Conservation (phyloP, 2,113 vertebrate species). For the Thunnus maccoyii region DNA sequence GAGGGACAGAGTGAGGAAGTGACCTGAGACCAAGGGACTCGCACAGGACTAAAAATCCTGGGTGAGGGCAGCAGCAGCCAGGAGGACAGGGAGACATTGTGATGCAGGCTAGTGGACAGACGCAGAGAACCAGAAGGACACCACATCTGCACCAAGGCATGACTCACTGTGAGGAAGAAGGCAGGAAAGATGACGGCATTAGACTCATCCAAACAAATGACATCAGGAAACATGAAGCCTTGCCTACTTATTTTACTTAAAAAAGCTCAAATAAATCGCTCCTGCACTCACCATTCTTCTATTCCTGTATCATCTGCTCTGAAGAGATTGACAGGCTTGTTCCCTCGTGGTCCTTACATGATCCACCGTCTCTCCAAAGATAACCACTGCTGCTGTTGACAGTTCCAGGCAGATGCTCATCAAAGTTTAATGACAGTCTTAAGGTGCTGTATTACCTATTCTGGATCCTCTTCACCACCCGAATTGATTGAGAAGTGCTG, state of each 20-base stretch:
- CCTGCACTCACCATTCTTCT: slow-evolving; percentile 69
- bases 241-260: background rate
- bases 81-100: slow-evolving; percentile 73
- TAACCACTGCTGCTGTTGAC: slow-evolving; percentile 46
- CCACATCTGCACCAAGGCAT: slow-evolving; percentile 76
- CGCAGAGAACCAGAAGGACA: slow-evolving; percentile 74
- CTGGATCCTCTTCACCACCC: slow-evolving; percentile 77
- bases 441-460: slow-evolving; percentile 84
- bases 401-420: slow-evolving; percentile 81
- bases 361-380: slow-evolving; percentile 47
- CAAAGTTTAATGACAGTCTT: slow-evolving; percentile 84
- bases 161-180: slow-evolving; percentile 76
- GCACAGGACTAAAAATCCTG: slow-evolving; percentile 80
- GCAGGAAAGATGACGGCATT: slow-evolving; percentile 14
- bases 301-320: slow-evolving; percentile 36
- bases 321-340: slow-evolving; percentile 27
- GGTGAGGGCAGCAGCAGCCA: slow-evolving; percentile 83
- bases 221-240: background rate
- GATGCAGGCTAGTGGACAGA: slow-evolving; percentile 64
- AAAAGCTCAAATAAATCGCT: background rate
- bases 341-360: slow-evolving; percentile 10
- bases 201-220: background rate
- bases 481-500: slow-evolving; percentile 44
- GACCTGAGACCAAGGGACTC: slow-evolving; percentile 83
- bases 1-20: slow-evolving; percentile 81